Percentiles rank a stretch among this genome's conserved stretches.
phyloP scores from a whole-genome alignment of 2,888 invertebrate species.

The Hyles lineata region DNA sequence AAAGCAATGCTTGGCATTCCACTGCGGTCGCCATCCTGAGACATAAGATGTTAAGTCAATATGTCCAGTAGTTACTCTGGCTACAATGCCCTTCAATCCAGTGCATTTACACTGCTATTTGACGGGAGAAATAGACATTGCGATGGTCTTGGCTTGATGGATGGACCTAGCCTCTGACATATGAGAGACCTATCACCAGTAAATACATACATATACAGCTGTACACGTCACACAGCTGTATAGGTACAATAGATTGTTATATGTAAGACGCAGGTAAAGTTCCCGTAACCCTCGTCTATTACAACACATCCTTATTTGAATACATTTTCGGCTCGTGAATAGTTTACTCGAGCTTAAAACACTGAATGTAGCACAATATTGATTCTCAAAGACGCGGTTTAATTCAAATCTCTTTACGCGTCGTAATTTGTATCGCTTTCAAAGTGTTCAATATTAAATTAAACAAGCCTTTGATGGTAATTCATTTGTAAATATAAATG shows the following conservation, averaged over 20 bases:
- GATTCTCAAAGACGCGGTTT: not conserved
- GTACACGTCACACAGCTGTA: not conserved
- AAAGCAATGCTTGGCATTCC: too few species aligned
- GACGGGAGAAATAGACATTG: too few species aligned
- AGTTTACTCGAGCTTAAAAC: conserved; percentile 41
- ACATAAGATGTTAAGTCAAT: too few species aligned
- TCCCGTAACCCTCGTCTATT: conserved; percentile 36
- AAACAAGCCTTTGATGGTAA: conserved; percentile 5
- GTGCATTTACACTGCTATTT: too few species aligned
- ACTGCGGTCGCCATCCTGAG: too few species aligned
- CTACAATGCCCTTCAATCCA: too few species aligned
- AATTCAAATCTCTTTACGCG: conserved; percentile 38
- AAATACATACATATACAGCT: too few species aligned
- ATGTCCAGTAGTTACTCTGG: too few species aligned
- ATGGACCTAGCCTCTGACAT: too few species aligned
- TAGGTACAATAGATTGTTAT: not conserved
- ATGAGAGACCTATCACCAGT: too few species aligned
- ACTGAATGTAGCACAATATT: conserved; percentile 18
- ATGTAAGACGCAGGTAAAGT: conserved; percentile 16
- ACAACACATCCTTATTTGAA: conserved; percentile 38
- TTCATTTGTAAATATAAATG: conserved; percentile 5
- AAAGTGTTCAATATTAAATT: conserved; percentile 17
- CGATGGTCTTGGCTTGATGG: too few species aligned
- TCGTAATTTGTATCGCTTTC: conserved; percentile 38
- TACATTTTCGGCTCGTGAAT: conserved; percentile 45